Conservation (phyloP, 2,797 vertebrate genomes). For the Sphenopsis melanotis region DNA sequence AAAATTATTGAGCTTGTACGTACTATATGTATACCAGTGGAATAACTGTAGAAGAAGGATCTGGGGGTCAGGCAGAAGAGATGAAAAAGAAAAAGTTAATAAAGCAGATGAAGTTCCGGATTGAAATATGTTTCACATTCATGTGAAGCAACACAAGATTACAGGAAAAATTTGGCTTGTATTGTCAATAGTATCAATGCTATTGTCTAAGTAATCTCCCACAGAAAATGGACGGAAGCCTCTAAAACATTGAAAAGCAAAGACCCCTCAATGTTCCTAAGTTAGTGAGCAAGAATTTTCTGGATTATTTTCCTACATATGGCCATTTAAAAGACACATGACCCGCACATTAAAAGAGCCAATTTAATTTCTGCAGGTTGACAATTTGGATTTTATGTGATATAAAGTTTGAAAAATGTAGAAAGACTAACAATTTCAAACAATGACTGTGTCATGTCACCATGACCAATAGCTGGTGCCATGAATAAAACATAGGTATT, state of each 20-base stretch:
- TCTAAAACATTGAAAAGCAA: background rate
- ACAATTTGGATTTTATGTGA: background rate
- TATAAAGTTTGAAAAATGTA: background rate
- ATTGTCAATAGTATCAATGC: background rate
- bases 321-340: background rate
- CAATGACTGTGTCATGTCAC: background rate
- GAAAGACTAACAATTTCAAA: background rate
- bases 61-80: background rate
- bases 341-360: background rate
- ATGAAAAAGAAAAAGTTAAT: background rate
- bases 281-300: background rate
- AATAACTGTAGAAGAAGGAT: background rate
- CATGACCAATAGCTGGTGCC: background rate
- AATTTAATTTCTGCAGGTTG: background rate
- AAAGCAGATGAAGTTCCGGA: background rate
- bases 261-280: background rate
- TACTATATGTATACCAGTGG: background rate
- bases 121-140: background rate
- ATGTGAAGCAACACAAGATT: background rate
- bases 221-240: background rate
- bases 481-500: slow-evolving; percentile 19
- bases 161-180: background rate
- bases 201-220: background rate
- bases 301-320: background rate
- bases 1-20: background rate